Conservation (phyloP, 2,113 vertebrate species). For the Fukomys damarensis region DNA sequence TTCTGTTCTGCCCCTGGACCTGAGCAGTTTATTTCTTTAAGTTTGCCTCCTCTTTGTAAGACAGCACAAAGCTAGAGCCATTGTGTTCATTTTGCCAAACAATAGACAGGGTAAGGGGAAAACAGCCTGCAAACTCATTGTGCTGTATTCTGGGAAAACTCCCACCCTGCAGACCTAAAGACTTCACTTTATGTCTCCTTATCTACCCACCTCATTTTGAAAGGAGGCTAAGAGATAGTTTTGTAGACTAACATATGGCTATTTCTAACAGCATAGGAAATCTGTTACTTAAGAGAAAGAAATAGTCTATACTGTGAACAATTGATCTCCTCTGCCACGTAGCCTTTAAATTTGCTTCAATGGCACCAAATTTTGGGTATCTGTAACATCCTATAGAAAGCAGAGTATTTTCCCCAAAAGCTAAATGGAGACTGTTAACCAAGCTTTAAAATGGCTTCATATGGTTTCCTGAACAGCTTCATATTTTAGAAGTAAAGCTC, state of each 20-base stretch:
- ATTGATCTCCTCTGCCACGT: not conserved
- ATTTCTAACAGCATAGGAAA: not conserved
- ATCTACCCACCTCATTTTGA: not conserved
- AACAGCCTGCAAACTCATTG: not conserved
- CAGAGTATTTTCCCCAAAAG: slow-evolving; percentile 19
- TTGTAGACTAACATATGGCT: not conserved
- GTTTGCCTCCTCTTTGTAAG: not conserved
- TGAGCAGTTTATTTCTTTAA: not conserved
- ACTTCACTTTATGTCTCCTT: not conserved
- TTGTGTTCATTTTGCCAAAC: not conserved
- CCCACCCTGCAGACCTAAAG: not conserved
- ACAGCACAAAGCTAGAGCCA: not conserved
- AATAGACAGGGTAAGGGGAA: not conserved
- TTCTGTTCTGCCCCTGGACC: not conserved
- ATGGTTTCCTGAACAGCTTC: not conserved
- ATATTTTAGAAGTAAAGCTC: slow-evolving; percentile 12
- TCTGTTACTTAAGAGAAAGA: not conserved
- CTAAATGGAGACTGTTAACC: not conserved
- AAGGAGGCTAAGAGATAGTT: not conserved
- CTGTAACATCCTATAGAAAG: not conserved
- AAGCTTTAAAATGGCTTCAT: not conserved
- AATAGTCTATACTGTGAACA: not conserved
- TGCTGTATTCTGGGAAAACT: not conserved
- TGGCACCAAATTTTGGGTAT: not conserved
- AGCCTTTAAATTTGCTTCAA: slow-evolving; percentile 28